Conservation (phyloP, 2,797 vertebrate genomes). For the Peromyscus melanophrys region DNA sequence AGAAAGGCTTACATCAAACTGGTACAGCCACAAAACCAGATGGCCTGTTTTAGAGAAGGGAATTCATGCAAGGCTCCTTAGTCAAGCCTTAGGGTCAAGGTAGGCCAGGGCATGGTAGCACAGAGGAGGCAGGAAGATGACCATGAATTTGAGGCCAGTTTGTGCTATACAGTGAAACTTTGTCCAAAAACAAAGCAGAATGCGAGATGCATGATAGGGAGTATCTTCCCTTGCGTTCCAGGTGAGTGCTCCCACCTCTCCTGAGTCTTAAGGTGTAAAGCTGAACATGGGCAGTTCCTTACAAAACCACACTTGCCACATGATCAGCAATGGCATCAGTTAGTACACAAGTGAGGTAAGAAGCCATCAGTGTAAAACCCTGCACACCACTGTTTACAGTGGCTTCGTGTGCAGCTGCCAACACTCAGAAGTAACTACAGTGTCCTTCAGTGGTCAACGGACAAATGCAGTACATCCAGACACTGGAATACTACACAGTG, state of each 20-base stretch:
- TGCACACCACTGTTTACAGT: not conserved
- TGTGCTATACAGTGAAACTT: not conserved
- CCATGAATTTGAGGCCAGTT: not conserved
- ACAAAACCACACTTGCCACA: not conserved
- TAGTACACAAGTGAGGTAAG: too few species aligned
- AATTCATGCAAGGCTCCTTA: not conserved
- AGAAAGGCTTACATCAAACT: not conserved
- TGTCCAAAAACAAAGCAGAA: not conserved
- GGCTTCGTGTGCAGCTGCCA: not conserved
- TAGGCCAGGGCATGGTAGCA: rapidly evolving
- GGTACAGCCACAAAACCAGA: not conserved
- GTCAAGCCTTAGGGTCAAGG: not conserved
- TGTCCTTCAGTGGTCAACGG: too few species aligned
- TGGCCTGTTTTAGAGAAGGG: not conserved
- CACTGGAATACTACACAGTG: too few species aligned
- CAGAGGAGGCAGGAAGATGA: not conserved
- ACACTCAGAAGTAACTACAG: not conserved
- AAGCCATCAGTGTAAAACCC: not conserved
- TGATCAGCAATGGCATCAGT: not conserved
- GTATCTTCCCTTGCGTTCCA: not conserved
- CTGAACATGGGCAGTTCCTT: not conserved
- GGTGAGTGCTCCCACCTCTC: not conserved
- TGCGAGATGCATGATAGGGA: too few species aligned
- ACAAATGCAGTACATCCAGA: too few species aligned
- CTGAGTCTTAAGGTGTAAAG: not conserved